Percentiles rank a stretch among this genome's conserved stretches.
Evolutionary conservation across 2,113 vertebrate species (phyloP).

Genomic region (Desmodus rotundus): DNA sequence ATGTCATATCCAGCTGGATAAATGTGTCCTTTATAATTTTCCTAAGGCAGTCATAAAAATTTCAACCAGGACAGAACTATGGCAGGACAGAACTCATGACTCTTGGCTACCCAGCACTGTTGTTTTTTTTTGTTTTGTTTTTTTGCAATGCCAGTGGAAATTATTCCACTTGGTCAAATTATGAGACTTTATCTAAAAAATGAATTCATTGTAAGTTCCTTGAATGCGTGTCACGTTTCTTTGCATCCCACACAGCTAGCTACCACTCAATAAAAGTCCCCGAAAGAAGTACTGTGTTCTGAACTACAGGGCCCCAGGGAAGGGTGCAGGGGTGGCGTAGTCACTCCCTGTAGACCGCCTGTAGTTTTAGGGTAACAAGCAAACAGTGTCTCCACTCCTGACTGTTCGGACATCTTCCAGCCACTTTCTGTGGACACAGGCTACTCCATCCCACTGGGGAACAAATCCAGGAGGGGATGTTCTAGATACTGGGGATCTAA

Average conservation of each 20-base stretch:
- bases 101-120: background rate
- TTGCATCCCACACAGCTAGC: background rate
- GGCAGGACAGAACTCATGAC: background rate
- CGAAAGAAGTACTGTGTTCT: constrained; percentile 14
- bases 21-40: background rate
- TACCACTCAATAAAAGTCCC: background rate
- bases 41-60: constrained; percentile 12
- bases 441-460: accelerated
- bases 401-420: background rate
- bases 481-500: background rate
- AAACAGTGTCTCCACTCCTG: background rate
- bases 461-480: background rate
- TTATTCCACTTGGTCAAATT: constrained; percentile 39
- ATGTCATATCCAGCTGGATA: background rate
- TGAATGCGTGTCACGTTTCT: constrained; percentile 26
- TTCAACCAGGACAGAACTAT: background rate
- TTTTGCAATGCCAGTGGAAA: constrained; percentile 21
- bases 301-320: background rate
- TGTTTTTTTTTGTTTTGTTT: background rate
- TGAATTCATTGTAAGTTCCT: constrained; percentile 19
- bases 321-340: accelerated
- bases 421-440: background rate
- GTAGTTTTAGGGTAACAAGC: background rate
- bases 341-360: background rate
- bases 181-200: constrained; percentile 35